These are phyloP conservation scores for Threskiornis aethiopicus DNA, from an alignment of 2,797 vertebrate genomes.

Conservation along the genomic window DNA sequence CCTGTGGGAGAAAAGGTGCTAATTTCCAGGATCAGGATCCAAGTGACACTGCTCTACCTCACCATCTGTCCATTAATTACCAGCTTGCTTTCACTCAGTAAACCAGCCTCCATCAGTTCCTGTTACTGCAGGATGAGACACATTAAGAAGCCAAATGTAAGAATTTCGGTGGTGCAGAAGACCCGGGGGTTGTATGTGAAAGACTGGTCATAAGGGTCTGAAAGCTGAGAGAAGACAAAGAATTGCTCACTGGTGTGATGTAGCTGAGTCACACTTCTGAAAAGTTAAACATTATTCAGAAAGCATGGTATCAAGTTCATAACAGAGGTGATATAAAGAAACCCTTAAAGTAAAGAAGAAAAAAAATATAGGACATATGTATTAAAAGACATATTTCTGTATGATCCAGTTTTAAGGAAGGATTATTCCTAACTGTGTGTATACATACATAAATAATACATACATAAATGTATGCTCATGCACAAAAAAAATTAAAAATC, in stretches of 20 bases:
- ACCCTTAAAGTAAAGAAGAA: not conserved
- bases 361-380: not conserved
- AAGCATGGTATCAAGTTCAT: not conserved
- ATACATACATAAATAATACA: too few species aligned
- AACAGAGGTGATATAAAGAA: not conserved
- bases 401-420: not conserved
- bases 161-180: not conserved
- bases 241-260: not conserved
- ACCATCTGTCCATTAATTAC: not conserved
- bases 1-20: not conserved
- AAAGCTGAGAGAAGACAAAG: not conserved
- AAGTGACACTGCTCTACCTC: not conserved
- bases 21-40: not conserved
- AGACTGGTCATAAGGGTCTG: not conserved
- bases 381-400: not conserved
- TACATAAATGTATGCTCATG: not conserved
- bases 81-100: not conserved
- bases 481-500: not conserved
- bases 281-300: not conserved
- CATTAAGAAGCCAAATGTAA: not conserved
- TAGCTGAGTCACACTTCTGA: not conserved
- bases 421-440: not conserved
- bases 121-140: not conserved
- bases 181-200: not conserved
- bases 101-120: not conserved